These are phyloP conservation scores for Protonibea diacanthus DNA, from an alignment of 2,797 vertebrate genomes.

Conservation along the genomic window DNA sequence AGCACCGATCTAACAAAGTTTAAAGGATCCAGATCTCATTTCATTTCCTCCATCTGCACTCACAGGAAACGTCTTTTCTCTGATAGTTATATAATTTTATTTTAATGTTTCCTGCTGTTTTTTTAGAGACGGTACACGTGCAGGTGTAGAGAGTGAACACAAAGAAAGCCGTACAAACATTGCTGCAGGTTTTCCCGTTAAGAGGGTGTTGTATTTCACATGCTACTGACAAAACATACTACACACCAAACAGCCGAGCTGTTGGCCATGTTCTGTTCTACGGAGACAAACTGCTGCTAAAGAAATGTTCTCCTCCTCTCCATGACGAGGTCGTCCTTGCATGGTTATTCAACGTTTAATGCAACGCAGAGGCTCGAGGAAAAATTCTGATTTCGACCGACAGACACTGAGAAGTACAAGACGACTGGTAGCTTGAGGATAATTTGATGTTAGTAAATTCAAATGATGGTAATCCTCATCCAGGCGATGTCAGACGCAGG, in stretches of 20 bases:
- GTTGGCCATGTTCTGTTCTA: background rate
- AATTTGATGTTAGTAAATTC: background rate
- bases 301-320: background rate
- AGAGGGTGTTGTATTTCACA: constrained; percentile 50
- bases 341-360: constrained; percentile 19
- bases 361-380: constrained; percentile 4
- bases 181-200: background rate
- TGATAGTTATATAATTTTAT: background rate
- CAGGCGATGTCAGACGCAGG: constrained; percentile 5
- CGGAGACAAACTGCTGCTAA: background rate
- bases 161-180: background rate
- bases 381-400: constrained; percentile 18
- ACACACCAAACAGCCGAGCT: background rate
- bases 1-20: constrained; percentile 13
- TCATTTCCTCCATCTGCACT: constrained; percentile 23
- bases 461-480: constrained; percentile 20
- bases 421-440: background rate
- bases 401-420: background rate
- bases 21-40: constrained; percentile 7
- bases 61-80: background rate
- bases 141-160: background rate
- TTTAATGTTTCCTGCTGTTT: background rate
- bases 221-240: constrained; percentile 28
- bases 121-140: background rate
- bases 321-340: background rate